A percentile compares a stretch with the other conserved stretches of the same genome.
phyloP scores from a whole-genome alignment of 2,797 vertebrate species.

The Aselliscus stoliczkanus region DNA sequence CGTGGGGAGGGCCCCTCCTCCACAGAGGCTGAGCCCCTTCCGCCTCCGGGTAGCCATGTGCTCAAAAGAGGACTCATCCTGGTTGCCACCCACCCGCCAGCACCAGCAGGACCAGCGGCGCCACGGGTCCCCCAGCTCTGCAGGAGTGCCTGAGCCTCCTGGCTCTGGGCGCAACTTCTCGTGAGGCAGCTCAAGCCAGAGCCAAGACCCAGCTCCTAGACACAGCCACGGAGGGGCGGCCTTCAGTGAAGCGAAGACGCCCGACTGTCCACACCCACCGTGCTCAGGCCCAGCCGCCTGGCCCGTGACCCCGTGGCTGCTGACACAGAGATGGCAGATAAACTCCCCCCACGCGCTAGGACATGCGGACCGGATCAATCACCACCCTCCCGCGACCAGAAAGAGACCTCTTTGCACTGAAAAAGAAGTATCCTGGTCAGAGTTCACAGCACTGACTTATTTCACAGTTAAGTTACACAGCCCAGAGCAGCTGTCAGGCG shows the following conservation, averaged over 20 bases:
- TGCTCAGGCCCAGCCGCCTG: too few species aligned
- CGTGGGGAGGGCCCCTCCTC: background rate
- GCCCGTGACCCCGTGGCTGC: too few species aligned
- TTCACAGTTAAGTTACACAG: background rate
- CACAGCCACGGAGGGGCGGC: too few species aligned
- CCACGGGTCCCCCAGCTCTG: background rate
- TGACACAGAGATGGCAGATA: too few species aligned
- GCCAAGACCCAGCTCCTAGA: background rate
- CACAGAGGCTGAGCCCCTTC: background rate
- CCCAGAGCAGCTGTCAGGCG: background rate
- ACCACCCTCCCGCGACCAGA: background rate
- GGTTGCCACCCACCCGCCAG: background rate
- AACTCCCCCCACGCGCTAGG: background rate
- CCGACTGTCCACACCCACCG: too few species aligned
- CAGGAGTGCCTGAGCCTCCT: background rate
- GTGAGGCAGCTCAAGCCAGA: background rate
- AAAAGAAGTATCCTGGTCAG: too few species aligned
- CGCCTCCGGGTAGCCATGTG: background rate
- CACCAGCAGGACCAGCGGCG: too few species aligned
- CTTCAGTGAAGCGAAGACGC: background rate
- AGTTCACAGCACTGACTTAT: background rate
- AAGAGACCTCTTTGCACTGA: background rate
- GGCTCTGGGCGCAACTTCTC: fast-evolving
- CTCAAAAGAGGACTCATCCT: background rate
- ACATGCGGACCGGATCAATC: fast-evolving